These are phyloP conservation scores for Pheosia tremula DNA, from an alignment of 2,888 invertebrate genomes.

Conservation along the genomic window DNA sequence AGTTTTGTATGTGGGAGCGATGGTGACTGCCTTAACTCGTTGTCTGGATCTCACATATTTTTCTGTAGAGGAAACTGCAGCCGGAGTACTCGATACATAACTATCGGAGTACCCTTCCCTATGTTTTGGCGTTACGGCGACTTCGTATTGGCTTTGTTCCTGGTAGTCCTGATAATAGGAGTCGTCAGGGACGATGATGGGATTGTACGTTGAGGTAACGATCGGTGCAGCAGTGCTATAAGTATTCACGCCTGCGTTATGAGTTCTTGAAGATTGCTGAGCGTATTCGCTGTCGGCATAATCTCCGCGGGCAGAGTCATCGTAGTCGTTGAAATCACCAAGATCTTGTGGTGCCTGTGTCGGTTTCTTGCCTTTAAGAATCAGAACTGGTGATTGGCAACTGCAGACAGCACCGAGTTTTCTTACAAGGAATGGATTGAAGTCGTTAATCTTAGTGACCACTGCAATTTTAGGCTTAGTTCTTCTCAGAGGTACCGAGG, in stretches of 20 bases:
- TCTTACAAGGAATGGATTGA: constrained; percentile 88
- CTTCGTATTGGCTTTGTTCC: constrained; percentile 57
- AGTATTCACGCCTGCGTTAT: constrained; percentile 28
- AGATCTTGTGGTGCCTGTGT: constrained; percentile 55
- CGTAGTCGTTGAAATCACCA: constrained; percentile 63
- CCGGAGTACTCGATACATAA: constrained; percentile 63
- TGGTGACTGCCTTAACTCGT: constrained; percentile 67
- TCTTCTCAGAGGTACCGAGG: constrained; percentile 56
- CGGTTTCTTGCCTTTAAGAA: constrained; percentile 77
- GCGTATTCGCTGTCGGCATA: constrained; percentile 54
- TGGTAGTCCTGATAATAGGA: constrained; percentile 76
- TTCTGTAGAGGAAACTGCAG: constrained; percentile 58
- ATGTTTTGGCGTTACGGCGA: constrained; percentile 56
- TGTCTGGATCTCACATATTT: constrained; percentile 63
- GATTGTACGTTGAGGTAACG: constrained; percentile 71
- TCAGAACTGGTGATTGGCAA: constrained; percentile 85
- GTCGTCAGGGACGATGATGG: constrained; percentile 80
- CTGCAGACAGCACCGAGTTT: constrained; percentile 91
- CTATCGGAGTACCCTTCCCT: constrained; percentile 50
- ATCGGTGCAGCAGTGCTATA: constrained; percentile 58
- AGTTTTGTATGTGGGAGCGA: constrained; percentile 74
- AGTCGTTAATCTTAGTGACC: constrained; percentile 88
- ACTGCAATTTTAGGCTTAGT: constrained; percentile 82
- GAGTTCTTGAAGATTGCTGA: constrained; percentile 53
- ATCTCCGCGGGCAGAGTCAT: constrained; percentile 60